These are phyloP conservation scores for Tragelaphus strepsiceros DNA, from an alignment of 2,113 vertebrate species.

Conservation along the genomic window DNA sequence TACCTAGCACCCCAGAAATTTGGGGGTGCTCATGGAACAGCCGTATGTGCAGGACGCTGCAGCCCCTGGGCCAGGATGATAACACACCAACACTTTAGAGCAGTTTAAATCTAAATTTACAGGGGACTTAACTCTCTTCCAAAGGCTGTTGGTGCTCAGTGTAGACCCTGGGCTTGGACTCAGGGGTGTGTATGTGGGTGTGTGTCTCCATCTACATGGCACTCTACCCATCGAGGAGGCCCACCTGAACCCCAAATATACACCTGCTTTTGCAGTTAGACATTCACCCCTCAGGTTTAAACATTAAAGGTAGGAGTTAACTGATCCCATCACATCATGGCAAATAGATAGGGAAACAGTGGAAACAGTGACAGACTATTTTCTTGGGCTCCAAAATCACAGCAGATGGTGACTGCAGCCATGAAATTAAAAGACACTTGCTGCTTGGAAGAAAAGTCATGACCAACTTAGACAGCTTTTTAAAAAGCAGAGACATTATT, in stretches of 20 bases:
- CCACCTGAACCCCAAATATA: neutral
- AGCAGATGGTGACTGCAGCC: neutral
- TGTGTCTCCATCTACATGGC: neutral
- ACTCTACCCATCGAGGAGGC: neutral
- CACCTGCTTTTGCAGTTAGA: neutral
- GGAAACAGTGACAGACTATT: neutral
- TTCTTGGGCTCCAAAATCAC: neutral
- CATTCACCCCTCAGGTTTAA: neutral
- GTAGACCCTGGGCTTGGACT: neutral
- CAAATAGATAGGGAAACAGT: neutral
- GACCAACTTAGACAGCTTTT: neutral
- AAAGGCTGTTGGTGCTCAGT: slow-evolving; percentile 50
- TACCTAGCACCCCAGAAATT: slow-evolving; percentile 64
- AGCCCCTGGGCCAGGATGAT: slow-evolving; percentile 72
- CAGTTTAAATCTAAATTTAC: slow-evolving; percentile 44
- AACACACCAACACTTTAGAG: neutral
- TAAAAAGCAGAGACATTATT: neutral
- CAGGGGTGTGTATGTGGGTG: neutral
- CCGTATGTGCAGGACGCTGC: slow-evolving; percentile 39
- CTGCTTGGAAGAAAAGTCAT: neutral
- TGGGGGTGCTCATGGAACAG: slow-evolving; percentile 68
- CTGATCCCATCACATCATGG: neutral
- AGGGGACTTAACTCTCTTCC: slow-evolving; percentile 66
- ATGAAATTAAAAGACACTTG: neutral
- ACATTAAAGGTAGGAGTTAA: neutral